phyloP scores from a whole-genome alignment of 2,888 invertebrate species.

The Leptopilina drosophilae region DNA sequence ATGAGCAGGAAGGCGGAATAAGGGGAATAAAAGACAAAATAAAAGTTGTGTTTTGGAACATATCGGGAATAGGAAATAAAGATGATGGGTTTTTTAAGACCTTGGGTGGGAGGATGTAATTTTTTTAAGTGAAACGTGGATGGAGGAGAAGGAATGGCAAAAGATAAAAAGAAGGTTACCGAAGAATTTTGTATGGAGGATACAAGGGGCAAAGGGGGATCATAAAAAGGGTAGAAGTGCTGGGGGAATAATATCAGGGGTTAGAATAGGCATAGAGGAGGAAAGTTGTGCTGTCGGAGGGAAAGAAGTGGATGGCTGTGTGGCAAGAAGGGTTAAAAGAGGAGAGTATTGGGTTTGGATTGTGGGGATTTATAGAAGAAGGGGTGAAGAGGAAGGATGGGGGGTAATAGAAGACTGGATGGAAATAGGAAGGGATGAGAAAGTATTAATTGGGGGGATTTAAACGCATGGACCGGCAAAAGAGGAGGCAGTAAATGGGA shows the following conservation, averaged over 20 bases:
- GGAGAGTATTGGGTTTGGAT: slow-evolving; percentile 22
- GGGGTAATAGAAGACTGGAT: not conserved
- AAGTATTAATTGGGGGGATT: slow-evolving; percentile 1
- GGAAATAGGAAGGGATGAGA: no score
- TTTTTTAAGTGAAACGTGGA: not conserved
- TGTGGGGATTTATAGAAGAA: slow-evolving; percentile 29
- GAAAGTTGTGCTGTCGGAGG: slow-evolving; percentile 32
- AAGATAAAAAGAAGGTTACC: not conserved
- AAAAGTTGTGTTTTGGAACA: not conserved
- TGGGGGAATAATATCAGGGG: not conserved
- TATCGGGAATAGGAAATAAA: not conserved
- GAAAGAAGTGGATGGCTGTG: not conserved
- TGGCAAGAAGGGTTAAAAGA: not conserved
- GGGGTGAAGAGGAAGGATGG: slow-evolving; percentile 8
- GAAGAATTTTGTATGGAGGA: not conserved
- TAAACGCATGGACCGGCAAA: slow-evolving; percentile 37
- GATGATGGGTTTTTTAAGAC: not conserved
- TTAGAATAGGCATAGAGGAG: not conserved
- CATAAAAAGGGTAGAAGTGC: not conserved
- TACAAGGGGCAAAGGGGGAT: not conserved
- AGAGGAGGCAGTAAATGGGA: not conserved
- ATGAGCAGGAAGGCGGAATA: not conserved
- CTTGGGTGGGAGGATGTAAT: not conserved
- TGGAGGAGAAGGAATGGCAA: not conserved
- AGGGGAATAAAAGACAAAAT: not conserved